Base-by-base conservation (phyloP, 2,113 vertebrate species). In the Laterallus jamaicensis region DNA sequence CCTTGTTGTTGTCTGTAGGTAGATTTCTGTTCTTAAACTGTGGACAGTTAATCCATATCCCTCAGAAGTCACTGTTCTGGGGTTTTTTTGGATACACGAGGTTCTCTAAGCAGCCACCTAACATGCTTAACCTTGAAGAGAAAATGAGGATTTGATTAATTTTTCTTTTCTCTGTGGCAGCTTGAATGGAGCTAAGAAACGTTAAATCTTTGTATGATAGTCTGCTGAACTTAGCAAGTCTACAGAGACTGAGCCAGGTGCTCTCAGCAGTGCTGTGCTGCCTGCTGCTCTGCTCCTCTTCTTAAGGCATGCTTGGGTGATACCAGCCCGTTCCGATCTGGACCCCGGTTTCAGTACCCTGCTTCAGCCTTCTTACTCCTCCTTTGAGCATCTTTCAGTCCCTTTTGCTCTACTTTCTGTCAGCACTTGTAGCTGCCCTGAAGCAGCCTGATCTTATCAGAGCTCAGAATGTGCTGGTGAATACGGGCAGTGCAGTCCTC, bases 321-420 rank as follows among this genome's bases (percentile, higher is more conserved):
- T 42, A 13, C 8, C 63, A 59, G 35, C 32, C 16, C 9, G 59
- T 62, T 58, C 63, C 2, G 1, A 6, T 21, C 37, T 11, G 4
- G 40, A 18, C 55, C 1, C 0, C 0, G 0, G 10, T 15, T 55
- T 40, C 67, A 19, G 2, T 37, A 3, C 49, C 60, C 35, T 6
- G 3, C 60, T 52, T 9, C n/a, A 75, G 25, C n/a, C 26, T 25
- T 47, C 67, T 37, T 32, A 9, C 1, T 90, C 47, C 55, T 74
- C 15, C 20, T 17, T 35, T 6, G 4, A 52, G 13, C 20, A 7
- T 49, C n/a, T 75, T 32, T 77, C 39, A 4, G 20, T 62, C 28
- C 8, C 16, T 88, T 70, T 66, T 91, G 70, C 55, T 92, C n/a
- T 40, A 9, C 40, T 37, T 67, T 47, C 54, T 77, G 35, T 64